Evolutionary conservation across 2,888 invertebrate species (phyloP).

Genomic region (Crocallis elinguaria): DNA sequence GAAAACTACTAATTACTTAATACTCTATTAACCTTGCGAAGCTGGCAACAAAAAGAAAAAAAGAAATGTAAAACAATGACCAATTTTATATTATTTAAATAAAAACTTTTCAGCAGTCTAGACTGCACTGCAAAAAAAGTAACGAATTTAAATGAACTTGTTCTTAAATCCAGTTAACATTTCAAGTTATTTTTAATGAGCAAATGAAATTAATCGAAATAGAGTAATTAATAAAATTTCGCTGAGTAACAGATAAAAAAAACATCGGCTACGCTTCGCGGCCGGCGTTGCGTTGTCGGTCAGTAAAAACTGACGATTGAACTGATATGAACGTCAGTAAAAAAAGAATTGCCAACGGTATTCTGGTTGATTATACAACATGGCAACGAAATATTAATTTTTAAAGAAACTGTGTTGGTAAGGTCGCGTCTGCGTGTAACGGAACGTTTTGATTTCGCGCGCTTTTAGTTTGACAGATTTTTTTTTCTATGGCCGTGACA

Average conservation of each 20-base stretch:
- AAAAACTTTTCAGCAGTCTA: neutral
- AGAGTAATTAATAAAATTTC: conserved; percentile 65
- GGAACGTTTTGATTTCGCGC: conserved; percentile 24
- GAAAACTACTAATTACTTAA: too few relatives aligned
- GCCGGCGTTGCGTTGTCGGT: conserved; percentile 27
- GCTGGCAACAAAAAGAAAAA: too few relatives aligned
- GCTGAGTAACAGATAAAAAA: conserved; percentile 49
- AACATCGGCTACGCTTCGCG: conserved; percentile 40
- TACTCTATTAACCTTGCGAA: too few relatives aligned
- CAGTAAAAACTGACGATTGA: conserved; percentile 45
- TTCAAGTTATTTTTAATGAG: conserved; percentile 46
- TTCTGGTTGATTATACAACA: conserved; percentile 40
- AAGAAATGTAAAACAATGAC: neutral
- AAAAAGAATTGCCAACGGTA: conserved; percentile 41
- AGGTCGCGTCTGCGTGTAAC: conserved; percentile 28
- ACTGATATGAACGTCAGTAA: conserved; percentile 45
- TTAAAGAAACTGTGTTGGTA: conserved; percentile 21
- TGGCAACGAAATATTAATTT: conserved; percentile 43
- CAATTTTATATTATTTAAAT: neutral
- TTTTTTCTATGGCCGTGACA: neutral
- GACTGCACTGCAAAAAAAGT: neutral
- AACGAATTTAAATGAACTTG: conserved; percentile 1
- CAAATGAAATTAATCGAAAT: conserved; percentile 57
- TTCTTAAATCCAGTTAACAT: conserved; percentile 45
- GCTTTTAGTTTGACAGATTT: conserved; percentile 11